These are phyloP conservation scores for Motacilla tschutschensis DNA, from an alignment of 2,113 vertebrate species.

Conservation along the genomic window DNA sequence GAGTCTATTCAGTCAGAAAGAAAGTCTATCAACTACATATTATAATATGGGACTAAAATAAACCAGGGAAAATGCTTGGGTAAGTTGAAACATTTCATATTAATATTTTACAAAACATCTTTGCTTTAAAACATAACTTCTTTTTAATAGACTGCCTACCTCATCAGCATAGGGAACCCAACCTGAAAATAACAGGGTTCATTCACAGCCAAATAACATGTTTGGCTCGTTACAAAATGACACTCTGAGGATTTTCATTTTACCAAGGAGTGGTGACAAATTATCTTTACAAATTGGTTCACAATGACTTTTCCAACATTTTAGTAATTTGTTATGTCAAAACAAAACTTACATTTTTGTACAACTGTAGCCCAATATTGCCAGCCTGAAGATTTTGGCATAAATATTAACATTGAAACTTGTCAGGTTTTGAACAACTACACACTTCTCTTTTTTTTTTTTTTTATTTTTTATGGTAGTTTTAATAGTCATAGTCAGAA, in stretches of 20 bases:
- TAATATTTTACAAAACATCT: neutral
- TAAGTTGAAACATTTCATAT: constrained; percentile 44
- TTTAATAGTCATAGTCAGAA: neutral
- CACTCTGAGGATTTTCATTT: neutral
- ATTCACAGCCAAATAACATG: neutral
- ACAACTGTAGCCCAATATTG: neutral
- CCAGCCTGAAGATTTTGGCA: neutral
- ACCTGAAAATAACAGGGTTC: constrained; percentile 1
- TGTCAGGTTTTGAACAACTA: neutral
- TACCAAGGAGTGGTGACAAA: neutral
- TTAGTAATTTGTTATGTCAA: neutral
- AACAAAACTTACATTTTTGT: neutral
- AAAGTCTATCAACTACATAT: neutral
- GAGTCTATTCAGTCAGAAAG: neutral
- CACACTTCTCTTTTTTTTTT: neutral
- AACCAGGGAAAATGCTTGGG: neutral
- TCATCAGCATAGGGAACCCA: neutral
- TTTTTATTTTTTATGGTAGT: neutral
- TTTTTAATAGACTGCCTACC: neutral
- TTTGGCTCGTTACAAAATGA: neutral
- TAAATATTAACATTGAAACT: neutral
- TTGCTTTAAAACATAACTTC: constrained; percentile 6
- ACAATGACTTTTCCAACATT: neutral
- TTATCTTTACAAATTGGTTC: neutral
- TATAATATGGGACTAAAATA: neutral